Percentiles rank a stretch among this genome's conserved stretches.
Evolutionary conservation across 2,888 invertebrate genomes (phyloP).

Genomic region (Blastobasis lacticolella): DNA sequence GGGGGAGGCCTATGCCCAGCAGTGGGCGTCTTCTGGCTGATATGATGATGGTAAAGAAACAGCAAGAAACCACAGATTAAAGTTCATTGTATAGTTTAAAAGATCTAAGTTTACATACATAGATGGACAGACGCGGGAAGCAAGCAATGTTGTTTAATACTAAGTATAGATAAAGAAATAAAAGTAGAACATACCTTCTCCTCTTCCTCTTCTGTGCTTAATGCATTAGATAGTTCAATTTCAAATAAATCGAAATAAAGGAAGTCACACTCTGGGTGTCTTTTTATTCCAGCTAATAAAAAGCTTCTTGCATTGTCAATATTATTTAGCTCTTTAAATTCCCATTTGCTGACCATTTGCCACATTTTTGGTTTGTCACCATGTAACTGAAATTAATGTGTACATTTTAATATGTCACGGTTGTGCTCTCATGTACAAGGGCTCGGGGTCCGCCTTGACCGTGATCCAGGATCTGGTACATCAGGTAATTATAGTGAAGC

Average conservation of each 20-base stretch:
- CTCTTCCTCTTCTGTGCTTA: slow-evolving; percentile 45
- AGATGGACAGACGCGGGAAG: no score
- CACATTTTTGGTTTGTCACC: slow-evolving; percentile 83
- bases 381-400: slow-evolving; percentile 72
- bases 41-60: no score
- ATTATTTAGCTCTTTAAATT: slow-evolving; percentile 80
- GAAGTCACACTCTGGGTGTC: slow-evolving; percentile 79
- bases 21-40: no score
- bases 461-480: no score
- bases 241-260: slow-evolving; percentile 79
- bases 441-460: no score
- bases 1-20: no score
- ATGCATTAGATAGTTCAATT: slow-evolving; percentile 46
- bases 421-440: no score
- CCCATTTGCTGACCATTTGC: slow-evolving; percentile 87
- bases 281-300: slow-evolving; percentile 83
- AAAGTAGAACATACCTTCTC: slow-evolving; percentile 38
- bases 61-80: background rate
- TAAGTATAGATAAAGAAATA: background rate
- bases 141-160: no score
- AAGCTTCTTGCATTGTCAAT: slow-evolving; percentile 80
- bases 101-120: no score
- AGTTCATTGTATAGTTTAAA: no score
- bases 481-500: no score
- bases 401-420: no score